Evolutionary conservation across 2,113 vertebrate species (phyloP).

Genomic region (Bambusicola thoracicus): DNA sequence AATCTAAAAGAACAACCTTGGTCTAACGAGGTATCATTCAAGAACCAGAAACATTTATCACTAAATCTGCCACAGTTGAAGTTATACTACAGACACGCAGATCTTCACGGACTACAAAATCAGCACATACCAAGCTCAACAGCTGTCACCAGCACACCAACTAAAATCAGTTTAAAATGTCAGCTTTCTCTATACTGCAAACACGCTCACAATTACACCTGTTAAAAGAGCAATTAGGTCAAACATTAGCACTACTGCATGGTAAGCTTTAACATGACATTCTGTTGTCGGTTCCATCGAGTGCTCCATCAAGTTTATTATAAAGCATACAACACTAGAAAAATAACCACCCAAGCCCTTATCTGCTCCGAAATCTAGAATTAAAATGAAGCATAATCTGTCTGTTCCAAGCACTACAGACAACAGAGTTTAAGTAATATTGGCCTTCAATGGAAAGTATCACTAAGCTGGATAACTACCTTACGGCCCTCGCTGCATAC

Average conservation of each 20-base stretch:
- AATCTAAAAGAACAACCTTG: constrained; percentile 78
- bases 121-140: not conserved
- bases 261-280: not conserved
- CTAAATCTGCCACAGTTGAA: not conserved
- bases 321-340: not conserved
- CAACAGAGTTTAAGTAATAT: not conserved
- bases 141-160: not conserved
- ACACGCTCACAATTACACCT: not conserved
- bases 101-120: not conserved
- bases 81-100: not conserved
- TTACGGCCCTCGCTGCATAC: not conserved
- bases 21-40: not conserved
- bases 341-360: not conserved
- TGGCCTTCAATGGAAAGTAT: not conserved
- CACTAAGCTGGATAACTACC: not conserved
- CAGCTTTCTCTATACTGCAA: not conserved
- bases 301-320: not conserved
- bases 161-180: not conserved
- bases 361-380: not conserved
- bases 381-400: not conserved
- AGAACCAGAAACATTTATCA: not conserved
- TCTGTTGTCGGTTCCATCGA: not conserved
- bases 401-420: not conserved
- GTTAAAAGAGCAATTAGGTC: not conserved
- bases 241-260: not conserved